A percentile compares a stretch with the other conserved stretches of the same genome.
Conservation (phyloP, 2,113 vertebrate genomes). For the Antechinus stuartii region DNA sequence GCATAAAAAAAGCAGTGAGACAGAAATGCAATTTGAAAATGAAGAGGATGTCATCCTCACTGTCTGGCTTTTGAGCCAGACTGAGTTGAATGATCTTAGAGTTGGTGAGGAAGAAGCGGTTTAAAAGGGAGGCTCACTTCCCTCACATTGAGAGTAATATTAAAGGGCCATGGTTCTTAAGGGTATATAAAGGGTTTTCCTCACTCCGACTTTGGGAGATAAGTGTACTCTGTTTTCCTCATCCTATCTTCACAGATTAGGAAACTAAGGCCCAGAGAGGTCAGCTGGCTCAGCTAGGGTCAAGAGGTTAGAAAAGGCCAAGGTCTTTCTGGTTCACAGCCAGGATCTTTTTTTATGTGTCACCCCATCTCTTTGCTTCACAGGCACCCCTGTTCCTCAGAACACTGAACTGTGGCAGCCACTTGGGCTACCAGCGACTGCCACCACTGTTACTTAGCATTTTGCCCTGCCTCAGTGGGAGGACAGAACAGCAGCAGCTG, state of each 20-base stretch:
- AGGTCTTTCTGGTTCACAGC: neutral
- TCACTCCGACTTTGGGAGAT: neutral
- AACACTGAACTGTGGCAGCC: neutral
- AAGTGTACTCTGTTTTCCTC: neutral
- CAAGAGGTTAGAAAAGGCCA: neutral
- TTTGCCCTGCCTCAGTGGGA: neutral
- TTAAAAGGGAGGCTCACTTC: neutral
- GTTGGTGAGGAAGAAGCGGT: neutral
- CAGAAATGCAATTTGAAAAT: neutral
- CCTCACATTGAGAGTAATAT: neutral
- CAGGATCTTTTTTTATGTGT: neutral
- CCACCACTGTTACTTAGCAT: neutral
- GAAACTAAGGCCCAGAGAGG: neutral
- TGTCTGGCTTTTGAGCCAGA: neutral
- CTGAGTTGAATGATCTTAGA: neutral
- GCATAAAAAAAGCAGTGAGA: neutral
- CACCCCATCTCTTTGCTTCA: neutral
- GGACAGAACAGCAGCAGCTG: neutral
- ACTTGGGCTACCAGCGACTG: neutral
- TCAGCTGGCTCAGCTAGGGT: neutral
- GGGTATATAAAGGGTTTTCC: neutral
- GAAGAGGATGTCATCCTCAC: neutral
- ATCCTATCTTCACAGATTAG: constrained; percentile 40
- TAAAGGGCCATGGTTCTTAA: neutral
- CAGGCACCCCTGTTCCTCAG: neutral